Base-by-base conservation (phyloP, 2,888 invertebrate species). In the Drosophila mayaguana region DNA sequence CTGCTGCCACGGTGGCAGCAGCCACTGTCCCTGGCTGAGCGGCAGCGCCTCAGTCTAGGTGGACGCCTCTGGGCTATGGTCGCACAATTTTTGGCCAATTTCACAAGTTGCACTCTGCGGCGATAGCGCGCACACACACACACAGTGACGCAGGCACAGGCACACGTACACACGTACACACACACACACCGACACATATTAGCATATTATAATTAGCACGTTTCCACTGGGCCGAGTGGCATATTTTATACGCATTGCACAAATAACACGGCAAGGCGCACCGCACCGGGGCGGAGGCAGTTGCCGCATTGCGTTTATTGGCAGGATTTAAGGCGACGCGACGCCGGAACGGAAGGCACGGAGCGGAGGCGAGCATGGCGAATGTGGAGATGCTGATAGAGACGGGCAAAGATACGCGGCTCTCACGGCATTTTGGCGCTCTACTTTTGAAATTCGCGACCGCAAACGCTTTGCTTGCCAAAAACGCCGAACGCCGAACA, bases 151-250 rank as follows among this genome's bases (percentile, higher is more conserved):
- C 48, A 16, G 8, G 2, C 25, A 48, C 18, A 12, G 4, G 2
- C n/a, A 18, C 28, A 18, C 2, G 6, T 6, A 50, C n/a, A n/a
- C 1, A 12, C 46, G 25, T 16, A 25, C 16, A 28, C n/a, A 48
- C 28, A 25, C 9, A 28, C 6, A 28, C 28, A 28, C 28, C 22
- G 16, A 40, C 53, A 75, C 51, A 72, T 66, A 81, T 83, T 83
- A 79, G 81, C 81, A 81, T 81, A 83, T 81, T 83, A 74, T 79
- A 83, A 83, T 83, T 83, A 83, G 83, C 83, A 77, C 79, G 66
- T 79, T 75, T 75, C 71, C 83, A 73, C 71, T 80, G 80, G 48
- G 74, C 63, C 55, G 76, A 51, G 34, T 45, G 50, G 63, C 56
- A 72, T 66, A 80, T 77, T 79, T 79, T 81, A 81, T 81, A 81